Conservation (phyloP, 2,888 invertebrate genomes). For the Pseudococcus longispinus region DNA sequence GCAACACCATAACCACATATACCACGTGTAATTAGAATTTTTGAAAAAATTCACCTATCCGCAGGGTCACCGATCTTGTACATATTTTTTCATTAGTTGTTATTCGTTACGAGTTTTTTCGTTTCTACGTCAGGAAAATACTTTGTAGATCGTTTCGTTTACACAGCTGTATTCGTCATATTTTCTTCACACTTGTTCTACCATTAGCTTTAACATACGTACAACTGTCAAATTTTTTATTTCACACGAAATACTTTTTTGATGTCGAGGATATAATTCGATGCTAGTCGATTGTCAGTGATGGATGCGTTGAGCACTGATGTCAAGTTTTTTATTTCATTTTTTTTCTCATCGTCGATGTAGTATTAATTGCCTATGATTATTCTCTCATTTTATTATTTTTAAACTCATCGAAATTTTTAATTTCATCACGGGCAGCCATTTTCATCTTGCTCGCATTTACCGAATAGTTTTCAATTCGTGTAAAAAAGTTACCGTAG, state of each 20-base stretch:
- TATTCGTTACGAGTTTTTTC: background rate
- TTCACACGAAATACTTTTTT: slow-evolving; percentile 33
- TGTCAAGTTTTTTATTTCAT: slow-evolving; percentile 3
- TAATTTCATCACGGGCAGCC: background rate
- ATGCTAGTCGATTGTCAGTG: slow-evolving; percentile 38
- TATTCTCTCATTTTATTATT: background rate
- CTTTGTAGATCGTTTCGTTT: background rate
- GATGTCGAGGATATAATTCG: background rate
- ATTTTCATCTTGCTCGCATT: background rate
- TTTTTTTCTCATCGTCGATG: background rate
- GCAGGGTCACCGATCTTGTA: slow-evolving; percentile 6
- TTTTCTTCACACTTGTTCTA: background rate
- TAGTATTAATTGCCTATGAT: background rate
- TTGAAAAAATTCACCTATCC: background rate
- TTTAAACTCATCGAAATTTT: background rate
- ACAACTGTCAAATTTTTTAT: background rate
- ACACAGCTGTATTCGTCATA: background rate
- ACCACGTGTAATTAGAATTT: slow-evolving; percentile 27
- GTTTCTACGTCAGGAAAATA: background rate
- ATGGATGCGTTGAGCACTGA: background rate
- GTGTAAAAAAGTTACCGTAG: background rate
- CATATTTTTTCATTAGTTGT: background rate
- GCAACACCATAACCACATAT: slow-evolving; percentile 38
- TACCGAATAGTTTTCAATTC: background rate
- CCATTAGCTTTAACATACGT: background rate